Percentiles rank a stretch among this genome's conserved stretches.
Evolutionary conservation across 2,797 vertebrate species (phyloP).

Genomic region (Novumbra hubbsi): DNA sequence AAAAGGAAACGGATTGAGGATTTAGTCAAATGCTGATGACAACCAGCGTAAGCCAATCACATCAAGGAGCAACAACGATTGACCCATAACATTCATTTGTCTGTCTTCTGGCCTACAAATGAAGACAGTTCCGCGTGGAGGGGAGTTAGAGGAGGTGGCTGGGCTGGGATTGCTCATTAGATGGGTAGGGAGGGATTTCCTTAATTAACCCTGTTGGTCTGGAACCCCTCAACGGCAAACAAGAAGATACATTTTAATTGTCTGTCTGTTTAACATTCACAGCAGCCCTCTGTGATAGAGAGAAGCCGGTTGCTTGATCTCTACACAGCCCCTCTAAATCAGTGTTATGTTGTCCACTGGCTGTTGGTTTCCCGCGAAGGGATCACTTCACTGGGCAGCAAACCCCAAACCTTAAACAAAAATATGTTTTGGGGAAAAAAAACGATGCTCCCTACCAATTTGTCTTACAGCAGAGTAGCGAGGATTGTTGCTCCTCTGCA

Average conservation of each 20-base stretch:
- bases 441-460: neutral
- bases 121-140: slow-evolving; percentile 22
- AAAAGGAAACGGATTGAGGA: neutral
- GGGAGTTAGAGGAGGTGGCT: slow-evolving; percentile 4
- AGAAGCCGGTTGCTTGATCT: slow-evolving; percentile 11
- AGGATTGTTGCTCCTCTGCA: neutral
- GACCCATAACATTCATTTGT: slow-evolving; percentile 37
- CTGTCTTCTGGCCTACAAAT: slow-evolving; percentile 16
- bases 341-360: neutral
- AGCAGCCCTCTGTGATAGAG: neutral
- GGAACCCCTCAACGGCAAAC: slow-evolving; percentile 27
- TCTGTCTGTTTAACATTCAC: slow-evolving; percentile 25
- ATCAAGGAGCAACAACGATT: slow-evolving; percentile 5
- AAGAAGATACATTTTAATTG: slow-evolving; percentile 40
- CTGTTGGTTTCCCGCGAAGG: neutral
- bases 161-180: slow-evolving; percentile 36
- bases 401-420: neutral
- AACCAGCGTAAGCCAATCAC: slow-evolving; percentile 13
- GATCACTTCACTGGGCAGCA: neutral
- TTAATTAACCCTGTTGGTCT: slow-evolving; percentile 34
- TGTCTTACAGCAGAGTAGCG: neutral
- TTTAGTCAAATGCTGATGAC: slow-evolving; percentile 18
- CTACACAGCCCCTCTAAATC: neutral
- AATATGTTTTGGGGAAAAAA: neutral
- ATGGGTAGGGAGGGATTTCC: slow-evolving; percentile 31